Evolutionary conservation across 2,888 invertebrate genomes (phyloP), one percentile per base, ranked within the genome.

Genomic region (Oscheius onirici): DNA sequence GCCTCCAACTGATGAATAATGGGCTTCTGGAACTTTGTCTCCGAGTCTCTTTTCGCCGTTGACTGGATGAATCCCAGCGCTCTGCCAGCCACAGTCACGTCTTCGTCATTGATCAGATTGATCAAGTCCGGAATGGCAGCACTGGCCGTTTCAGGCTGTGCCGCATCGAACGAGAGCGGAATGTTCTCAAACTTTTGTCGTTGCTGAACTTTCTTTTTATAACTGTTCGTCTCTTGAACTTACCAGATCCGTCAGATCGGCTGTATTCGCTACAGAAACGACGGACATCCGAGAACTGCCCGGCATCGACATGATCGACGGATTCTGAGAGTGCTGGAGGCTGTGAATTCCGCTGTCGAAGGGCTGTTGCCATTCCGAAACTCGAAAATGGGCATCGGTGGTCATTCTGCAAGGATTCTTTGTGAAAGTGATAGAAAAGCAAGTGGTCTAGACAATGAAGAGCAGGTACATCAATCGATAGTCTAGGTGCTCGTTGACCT

Each of bases 271-370:
- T 13, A 81, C 76, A 2, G 83, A 82, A 44, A 83, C 69, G 24
- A 68, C 75, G 15, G 83, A 83, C 60, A 83, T 80, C 67, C 77
- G 77, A 3, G 83, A 83, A 5, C 76, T 75, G 22, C 81, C 76
- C 6, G 60, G 46, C 65, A 65, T 65, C 26, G 80, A 80, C 71
- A 83, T 81, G 55, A 82, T 68, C 20, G 82, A 82, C 34, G 81
- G 79, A 51, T 81, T 84, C 74, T 83, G 80, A 61, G 81, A 81
- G 55, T 80, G 83, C 69, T 78, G 78, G 83, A 85, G 85, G 20
- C 83, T 83, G 66, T 85, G 85, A 28, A 85, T 78, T 54, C 85
- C 85, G 66, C 84, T 84, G 73, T 85, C 85, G 57, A 75, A 82
- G 61, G 78, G 78, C 49, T 77, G 77, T 71, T 78, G 72, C 82